Percentiles rank a stretch among this genome's conserved stretches.
Evolutionary conservation across 2,113 vertebrate genomes (phyloP).

Genomic region (Ahaetulla prasina): DNA sequence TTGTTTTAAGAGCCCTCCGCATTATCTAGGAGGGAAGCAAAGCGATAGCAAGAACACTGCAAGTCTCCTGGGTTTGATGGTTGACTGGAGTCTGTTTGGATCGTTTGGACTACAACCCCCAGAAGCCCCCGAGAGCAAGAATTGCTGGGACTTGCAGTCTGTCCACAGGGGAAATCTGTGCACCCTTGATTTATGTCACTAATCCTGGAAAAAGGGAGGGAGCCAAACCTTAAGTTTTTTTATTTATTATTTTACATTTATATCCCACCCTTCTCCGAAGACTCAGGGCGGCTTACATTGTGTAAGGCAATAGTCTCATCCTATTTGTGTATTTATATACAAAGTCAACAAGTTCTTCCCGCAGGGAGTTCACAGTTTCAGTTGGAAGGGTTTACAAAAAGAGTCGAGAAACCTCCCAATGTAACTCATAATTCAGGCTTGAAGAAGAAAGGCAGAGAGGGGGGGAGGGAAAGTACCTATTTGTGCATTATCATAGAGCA

Average conservation of each 20-base stretch:
- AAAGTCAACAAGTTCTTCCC: too few relatives aligned
- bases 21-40: too few relatives aligned
- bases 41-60: too few relatives aligned
- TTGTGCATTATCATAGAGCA: slow-evolving; percentile 96
- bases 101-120: not conserved
- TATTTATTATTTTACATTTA: too few relatives aligned
- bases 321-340: too few relatives aligned
- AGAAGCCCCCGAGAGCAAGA: not conserved
- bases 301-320: too few relatives aligned
- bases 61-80: too few relatives aligned
- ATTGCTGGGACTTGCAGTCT: not conserved
- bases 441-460: not conserved
- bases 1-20: too few relatives aligned
- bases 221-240: accelerated
- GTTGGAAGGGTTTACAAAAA: not conserved
- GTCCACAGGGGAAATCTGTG: not conserved
- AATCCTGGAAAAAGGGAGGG: not conserved
- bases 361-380: not conserved
- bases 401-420: not conserved
- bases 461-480: slow-evolving; percentile 71
- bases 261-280: too few relatives aligned
- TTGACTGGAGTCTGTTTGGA: too few relatives aligned
- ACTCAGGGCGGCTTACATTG: too few relatives aligned
- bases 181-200: not conserved
- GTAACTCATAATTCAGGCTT: not conserved